phyloP scores from a whole-genome alignment of 2,888 invertebrate species.

The Diplazon laetatorius region DNA sequence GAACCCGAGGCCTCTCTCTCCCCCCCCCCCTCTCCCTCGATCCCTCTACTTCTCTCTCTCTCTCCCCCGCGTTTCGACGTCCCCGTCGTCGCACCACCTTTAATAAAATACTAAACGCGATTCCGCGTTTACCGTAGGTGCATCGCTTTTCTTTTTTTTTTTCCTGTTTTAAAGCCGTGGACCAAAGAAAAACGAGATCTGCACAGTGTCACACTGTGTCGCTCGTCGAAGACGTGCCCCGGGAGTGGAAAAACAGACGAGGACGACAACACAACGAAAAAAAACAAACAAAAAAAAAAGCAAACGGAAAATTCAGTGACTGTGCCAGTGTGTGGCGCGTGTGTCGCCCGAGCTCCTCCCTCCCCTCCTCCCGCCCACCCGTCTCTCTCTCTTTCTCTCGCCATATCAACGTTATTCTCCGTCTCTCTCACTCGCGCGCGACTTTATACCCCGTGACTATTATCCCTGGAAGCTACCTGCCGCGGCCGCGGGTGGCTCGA shows the following conservation, averaged over 20 bases:
- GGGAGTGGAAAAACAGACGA: slow-evolving; percentile 3
- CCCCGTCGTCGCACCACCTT: slow-evolving; percentile 41
- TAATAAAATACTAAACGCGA: slow-evolving; percentile 40
- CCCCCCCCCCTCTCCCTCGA: slow-evolving; percentile 39
- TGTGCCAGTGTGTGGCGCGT: slow-evolving; percentile 44
- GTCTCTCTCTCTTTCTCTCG: slow-evolving; percentile 21
- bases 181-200: neutral
- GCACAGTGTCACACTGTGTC: neutral
- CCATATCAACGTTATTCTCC: too few relatives aligned
- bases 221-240: neutral
- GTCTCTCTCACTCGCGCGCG: slow-evolving; percentile 4
- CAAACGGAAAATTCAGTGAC: slow-evolving; percentile 43
- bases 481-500: slow-evolving; percentile 12
- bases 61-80: slow-evolving; percentile 12
- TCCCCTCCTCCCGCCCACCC: slow-evolving; percentile 47
- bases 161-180: too few relatives aligned
- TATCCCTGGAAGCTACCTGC: slow-evolving; percentile 49
- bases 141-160: too few relatives aligned
- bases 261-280: too few relatives aligned
- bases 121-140: slow-evolving; percentile 17
- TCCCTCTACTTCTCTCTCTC: slow-evolving; percentile 40
- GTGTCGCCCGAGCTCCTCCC: too few relatives aligned
- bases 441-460: slow-evolving; percentile 34
- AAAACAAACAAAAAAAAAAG: neutral
- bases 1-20: slow-evolving; percentile 56